Conservation (phyloP, 2,888 invertebrate genomes). For the Hipparchia semele region DNA sequence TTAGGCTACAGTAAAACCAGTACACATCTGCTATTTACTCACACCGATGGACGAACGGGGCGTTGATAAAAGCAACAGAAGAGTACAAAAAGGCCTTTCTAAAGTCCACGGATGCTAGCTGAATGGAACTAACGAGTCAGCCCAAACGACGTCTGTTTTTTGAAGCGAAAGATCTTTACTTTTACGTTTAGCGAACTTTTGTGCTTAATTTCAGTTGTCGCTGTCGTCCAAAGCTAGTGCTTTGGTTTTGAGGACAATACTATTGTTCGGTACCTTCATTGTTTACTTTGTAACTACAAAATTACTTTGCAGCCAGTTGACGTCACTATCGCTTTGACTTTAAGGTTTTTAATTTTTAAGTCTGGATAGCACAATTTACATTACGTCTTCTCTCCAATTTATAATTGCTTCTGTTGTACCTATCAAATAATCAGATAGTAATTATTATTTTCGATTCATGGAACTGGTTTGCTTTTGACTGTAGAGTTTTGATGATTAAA, state of each 20-base stretch:
- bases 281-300: slow-evolving; percentile 33
- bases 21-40: slow-evolving; percentile 37
- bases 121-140: slow-evolving; percentile 71
- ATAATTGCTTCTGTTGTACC: background rate
- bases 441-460: background rate
- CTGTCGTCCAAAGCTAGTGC: slow-evolving; percentile 29
- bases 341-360: background rate
- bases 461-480: background rate
- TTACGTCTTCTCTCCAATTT: background rate
- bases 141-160: slow-evolving; percentile 56
- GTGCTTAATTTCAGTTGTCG: slow-evolving; percentile 49
- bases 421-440: background rate
- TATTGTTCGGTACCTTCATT: slow-evolving; percentile 35
- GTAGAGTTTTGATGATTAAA: background rate
- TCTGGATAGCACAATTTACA: background rate
- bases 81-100: slow-evolving; percentile 56
- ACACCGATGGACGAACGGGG: slow-evolving; percentile 43
- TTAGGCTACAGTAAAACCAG: slow-evolving; percentile 33
- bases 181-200: slow-evolving; percentile 51
- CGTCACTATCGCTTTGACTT: slow-evolving; percentile 24
- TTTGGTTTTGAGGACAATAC: slow-evolving; percentile 33
- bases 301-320: slow-evolving; percentile 33
- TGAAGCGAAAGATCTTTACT: slow-evolving; percentile 49
- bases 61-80: slow-evolving; percentile 51
- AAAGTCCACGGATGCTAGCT: slow-evolving; percentile 54